Evolutionary conservation across 2,888 invertebrate genomes (phyloP).

Genomic region (Baronia brevicornis): DNA sequence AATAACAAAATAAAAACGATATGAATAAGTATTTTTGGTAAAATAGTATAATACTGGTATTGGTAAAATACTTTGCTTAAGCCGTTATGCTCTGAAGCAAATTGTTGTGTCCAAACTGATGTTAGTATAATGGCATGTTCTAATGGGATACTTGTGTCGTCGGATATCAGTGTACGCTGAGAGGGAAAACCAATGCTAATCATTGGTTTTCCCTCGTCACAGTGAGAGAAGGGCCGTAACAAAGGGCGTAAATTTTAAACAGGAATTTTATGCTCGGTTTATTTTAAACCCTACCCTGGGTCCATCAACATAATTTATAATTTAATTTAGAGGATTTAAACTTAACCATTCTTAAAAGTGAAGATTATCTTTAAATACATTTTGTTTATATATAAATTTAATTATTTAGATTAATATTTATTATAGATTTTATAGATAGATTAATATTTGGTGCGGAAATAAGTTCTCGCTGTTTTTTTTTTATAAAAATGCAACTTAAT

Average conservation of each 20-base stretch:
- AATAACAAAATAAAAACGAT: not conserved
- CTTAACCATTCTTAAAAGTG: no score
- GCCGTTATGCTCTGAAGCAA: slow-evolving; percentile 4
- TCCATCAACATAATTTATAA: not conserved
- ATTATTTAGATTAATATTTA: no score
- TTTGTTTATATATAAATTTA: no score
- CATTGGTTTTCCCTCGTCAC: slow-evolving; percentile 12
- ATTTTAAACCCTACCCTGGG: slow-evolving; percentile 2
- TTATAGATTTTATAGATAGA: no score
- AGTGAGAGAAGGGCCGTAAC: slow-evolving; percentile 6
- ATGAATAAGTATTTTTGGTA: not conserved
- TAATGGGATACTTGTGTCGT: slow-evolving; percentile 12
- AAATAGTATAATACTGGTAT: not conserved
- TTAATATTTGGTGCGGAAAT: no score
- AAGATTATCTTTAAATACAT: no score
- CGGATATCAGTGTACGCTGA: slow-evolving; percentile 9
- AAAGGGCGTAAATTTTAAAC: slow-evolving; percentile 10
- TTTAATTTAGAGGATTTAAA: not conserved
- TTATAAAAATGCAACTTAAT: no score
- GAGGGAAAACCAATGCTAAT: no score
- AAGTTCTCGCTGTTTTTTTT: no score
- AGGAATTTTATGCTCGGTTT: slow-evolving; percentile 1
- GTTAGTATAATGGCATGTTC: slow-evolving; percentile 3
- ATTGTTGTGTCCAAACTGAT: no score
- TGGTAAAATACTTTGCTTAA: not conserved